A percentile compares a stretch with the other conserved stretches of the same genome.
phyloP scores from a whole-genome alignment of 2,888 invertebrate genomes.

The Leptothorax acervorum region DNA sequence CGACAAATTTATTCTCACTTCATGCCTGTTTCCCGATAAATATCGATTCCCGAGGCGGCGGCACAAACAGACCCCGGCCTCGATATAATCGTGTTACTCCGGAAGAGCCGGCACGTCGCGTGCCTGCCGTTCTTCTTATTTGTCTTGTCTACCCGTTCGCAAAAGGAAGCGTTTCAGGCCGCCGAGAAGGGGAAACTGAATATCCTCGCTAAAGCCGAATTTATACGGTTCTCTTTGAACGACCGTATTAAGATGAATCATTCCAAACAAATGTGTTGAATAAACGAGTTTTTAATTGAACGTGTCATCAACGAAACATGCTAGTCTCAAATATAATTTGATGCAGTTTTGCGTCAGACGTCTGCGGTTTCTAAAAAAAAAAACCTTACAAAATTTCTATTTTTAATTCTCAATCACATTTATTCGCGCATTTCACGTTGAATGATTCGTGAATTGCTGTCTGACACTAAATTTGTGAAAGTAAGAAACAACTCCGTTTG shows the following conservation, averaged over 20 bases:
- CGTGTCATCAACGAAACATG: background rate
- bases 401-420: slow-evolving; percentile 4
- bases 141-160: slow-evolving; percentile 67
- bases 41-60: slow-evolving; percentile 79
- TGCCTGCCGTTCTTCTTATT: slow-evolving; percentile 69
- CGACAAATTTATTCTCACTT: slow-evolving; percentile 82
- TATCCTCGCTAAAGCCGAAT: slow-evolving; percentile 54
- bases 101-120: slow-evolving; percentile 74
- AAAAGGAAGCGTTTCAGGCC: slow-evolving; percentile 50
- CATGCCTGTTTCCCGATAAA: slow-evolving; percentile 69
- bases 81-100: slow-evolving; percentile 82
- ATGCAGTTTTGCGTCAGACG: background rate
- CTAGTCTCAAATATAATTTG: background rate
- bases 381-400: background rate
- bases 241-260: background rate
- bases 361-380: background rate
- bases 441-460: background rate
- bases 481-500: background rate
- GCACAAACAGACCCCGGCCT: slow-evolving; percentile 46
- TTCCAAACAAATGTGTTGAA: background rate
- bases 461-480: background rate
- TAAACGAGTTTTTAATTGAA: slow-evolving; percentile 19
- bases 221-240: slow-evolving; percentile 40
- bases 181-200: slow-evolving; percentile 37
- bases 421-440: background rate